Percentiles rank a stretch among this genome's conserved stretches.
Conservation (phyloP, 2,888 invertebrate species). For the Dermolepida albohirtum region DNA sequence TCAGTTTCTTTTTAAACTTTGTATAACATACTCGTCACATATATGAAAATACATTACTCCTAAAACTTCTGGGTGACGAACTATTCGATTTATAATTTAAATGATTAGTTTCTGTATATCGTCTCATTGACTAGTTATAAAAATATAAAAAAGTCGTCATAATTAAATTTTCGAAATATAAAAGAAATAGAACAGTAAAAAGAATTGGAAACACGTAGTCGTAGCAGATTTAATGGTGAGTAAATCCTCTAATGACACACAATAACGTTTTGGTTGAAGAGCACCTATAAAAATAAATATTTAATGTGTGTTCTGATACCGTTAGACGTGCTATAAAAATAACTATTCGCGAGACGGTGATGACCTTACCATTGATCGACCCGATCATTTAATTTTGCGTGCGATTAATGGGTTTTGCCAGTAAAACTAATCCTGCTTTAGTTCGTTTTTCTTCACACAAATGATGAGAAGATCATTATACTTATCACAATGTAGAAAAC, state of each 20-base stretch:
- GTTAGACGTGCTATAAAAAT: constrained; percentile 37
- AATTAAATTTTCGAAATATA: constrained; percentile 5
- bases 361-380: constrained; percentile 20
- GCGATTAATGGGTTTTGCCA: constrained; percentile 21
- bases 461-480: too few species aligned
- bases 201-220: constrained; percentile 17
- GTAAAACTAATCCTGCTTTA: not conserved
- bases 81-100: not conserved
- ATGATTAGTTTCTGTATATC: not conserved
- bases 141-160: constrained; percentile 2
- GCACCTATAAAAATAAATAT: constrained; percentile 38
- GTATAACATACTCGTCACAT: too few species aligned
- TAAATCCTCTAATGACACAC: constrained; percentile 39
- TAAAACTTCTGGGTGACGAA: too few species aligned
- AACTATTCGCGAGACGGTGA: constrained; percentile 8
- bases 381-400: constrained; percentile 17
- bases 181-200: constrained; percentile 24
- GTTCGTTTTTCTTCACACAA: not conserved
- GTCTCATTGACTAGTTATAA: not conserved
- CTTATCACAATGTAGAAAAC: too few species aligned
- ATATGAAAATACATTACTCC: too few species aligned
- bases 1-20: too few species aligned
- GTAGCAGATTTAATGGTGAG: constrained; percentile 22
- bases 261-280: constrained; percentile 40
- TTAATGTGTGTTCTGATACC: constrained; percentile 35